Base-by-base conservation (phyloP, 2,888 invertebrate genomes). In the Patella caerulea region DNA sequence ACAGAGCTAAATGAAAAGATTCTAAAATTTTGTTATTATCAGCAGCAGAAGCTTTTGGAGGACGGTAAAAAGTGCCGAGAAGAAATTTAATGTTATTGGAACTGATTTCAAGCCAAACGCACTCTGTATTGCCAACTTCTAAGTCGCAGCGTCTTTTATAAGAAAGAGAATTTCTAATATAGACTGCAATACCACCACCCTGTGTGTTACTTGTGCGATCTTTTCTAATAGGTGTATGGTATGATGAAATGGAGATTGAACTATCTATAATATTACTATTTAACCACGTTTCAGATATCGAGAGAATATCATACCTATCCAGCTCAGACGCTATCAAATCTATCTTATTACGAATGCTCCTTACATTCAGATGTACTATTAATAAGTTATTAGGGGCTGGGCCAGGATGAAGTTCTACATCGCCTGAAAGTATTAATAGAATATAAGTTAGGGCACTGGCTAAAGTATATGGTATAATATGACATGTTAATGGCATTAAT, bases 361-460 rank as follows among this genome's bases (percentile, higher is more conserved):
- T 65, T 65, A 65, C 65, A 65, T 65, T 65, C 65, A 65, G 65
- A 65, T 65, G 65, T 24, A 65, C 65, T 9, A 65, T 65, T 65
- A 24, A 65, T 65, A 65, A n/a, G 24, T 19, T 9, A 24, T 65
- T 65, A 19, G 65, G 19, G 34, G 34, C 34, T n/a, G 65, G 65
- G n/a, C 65, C 65, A 19, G 19, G 65, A 11, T 65, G n/a, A 19
- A 19, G 65, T 19, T 65, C 19, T 65, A 65, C 14, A 19, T 65
- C 65, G 24, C 65, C 65, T 29, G 29, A 29, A 29, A 29, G 29
- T 29, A 29, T 29, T 29, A 29, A 29, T 29, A 29, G 29, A 29
- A 29, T 29, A 29, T 29, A 29, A 29, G 29, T 29, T 29, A 29
- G 29, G 29, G 29, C 29, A 29, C 29, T 29, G 29, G 29, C 29